Conservation (phyloP, 2,113 vertebrate species). For the Gallinago paraguaiae region DNA sequence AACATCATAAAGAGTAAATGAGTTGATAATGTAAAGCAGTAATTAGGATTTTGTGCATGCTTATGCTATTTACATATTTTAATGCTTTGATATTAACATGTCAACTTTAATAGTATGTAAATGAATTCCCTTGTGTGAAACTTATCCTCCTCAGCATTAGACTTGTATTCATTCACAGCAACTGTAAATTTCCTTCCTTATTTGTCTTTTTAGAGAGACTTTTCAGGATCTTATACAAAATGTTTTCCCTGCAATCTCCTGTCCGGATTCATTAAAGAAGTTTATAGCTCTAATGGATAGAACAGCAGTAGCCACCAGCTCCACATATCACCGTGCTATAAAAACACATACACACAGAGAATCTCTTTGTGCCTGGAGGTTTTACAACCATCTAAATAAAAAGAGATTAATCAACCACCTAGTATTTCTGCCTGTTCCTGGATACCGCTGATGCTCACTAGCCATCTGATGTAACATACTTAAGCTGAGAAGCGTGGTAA, state of each 20-base stretch:
- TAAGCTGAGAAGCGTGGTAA: not conserved
- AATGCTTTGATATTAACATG: constrained; percentile 74
- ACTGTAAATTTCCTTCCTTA: constrained; percentile 22
- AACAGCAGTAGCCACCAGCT: constrained; percentile 1
- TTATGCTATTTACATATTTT: constrained; percentile 79
- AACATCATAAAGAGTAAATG: constrained; percentile 74
- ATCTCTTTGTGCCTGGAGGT: not conserved
- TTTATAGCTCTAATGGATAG: not conserved
- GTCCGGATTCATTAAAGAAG: not conserved
- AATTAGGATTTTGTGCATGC: constrained; percentile 72
- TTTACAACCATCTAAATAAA: not conserved
- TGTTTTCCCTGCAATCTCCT: not conserved
- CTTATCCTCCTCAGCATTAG: constrained; percentile 24
- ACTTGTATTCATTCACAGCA: constrained; percentile 10
- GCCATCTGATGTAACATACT: not conserved
- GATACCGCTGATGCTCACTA: not conserved
- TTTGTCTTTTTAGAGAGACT: not conserved
- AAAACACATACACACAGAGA: not conserved
- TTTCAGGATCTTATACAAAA: not conserved
- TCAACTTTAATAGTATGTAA: constrained; percentile 67
- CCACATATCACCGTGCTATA: not conserved
- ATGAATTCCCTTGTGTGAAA: constrained; percentile 44
- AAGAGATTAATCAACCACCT: not conserved
- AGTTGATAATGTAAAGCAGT: constrained; percentile 75
- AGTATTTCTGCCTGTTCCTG: not conserved